Evolutionary conservation across 2,113 vertebrate genomes (phyloP).

Genomic region (Candoia aspera): DNA sequence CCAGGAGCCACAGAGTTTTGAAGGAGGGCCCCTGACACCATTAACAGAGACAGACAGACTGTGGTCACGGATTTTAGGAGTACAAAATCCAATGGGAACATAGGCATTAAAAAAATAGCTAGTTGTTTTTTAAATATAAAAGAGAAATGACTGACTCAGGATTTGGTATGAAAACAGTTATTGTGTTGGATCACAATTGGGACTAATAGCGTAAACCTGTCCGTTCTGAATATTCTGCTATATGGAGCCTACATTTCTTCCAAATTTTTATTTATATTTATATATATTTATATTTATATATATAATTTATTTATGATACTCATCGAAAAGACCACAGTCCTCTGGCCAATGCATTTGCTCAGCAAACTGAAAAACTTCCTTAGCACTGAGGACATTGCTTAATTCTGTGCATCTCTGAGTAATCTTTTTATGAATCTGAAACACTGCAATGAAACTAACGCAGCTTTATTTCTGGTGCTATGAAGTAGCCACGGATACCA

Average conservation of each 20-base stretch:
- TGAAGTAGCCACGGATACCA: not conserved
- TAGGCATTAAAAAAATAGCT: not conserved
- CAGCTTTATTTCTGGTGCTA: constrained; percentile 12
- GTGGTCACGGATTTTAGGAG: not conserved
- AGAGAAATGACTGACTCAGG: not conserved
- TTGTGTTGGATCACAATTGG: not conserved
- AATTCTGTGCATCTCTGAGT: constrained; percentile 44
- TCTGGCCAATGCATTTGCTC: constrained; percentile 54
- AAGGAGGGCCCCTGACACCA: not conserved
- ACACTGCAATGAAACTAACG: constrained; percentile 1
- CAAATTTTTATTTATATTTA: too few relatives aligned
- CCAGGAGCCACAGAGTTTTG: not conserved
- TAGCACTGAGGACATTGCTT: constrained; percentile 23
- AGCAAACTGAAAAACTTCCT: constrained; percentile 53
- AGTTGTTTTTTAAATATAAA: not conserved
- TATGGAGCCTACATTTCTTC: not conserved
- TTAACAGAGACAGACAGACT: not conserved
- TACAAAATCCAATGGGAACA: not conserved
- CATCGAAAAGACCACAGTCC: constrained; percentile 30
- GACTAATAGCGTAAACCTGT: constrained; percentile 21
- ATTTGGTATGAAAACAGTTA: not conserved
- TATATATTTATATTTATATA: too few relatives aligned
- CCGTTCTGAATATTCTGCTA: not conserved
- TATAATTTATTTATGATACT: too few relatives aligned
- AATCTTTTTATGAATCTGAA: constrained; percentile 50